Evolutionary conservation across 2,113 vertebrate species (phyloP).

Genomic region (Leucopternis melanops): DNA sequence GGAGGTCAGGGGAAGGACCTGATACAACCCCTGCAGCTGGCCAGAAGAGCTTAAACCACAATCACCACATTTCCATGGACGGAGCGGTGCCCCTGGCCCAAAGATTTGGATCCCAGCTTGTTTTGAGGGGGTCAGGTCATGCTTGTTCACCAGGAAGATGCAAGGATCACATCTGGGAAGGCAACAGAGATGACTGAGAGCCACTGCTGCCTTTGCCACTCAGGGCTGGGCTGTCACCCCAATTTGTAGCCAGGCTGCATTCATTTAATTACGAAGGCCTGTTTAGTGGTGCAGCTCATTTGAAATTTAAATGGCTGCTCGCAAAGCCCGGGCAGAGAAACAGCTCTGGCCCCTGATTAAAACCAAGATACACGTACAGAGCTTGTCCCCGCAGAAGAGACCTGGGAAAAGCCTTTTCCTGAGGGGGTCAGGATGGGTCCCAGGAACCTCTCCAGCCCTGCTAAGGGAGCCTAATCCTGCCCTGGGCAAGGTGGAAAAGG

Average conservation of each 20-base stretch:
- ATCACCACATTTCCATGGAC: rapidly evolving
- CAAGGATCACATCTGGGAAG: neutral
- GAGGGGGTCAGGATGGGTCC: neutral
- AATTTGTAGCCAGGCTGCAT: neutral
- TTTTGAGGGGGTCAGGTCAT: neutral
- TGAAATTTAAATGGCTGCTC: neutral
- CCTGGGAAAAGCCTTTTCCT: neutral
- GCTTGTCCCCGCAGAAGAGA: neutral
- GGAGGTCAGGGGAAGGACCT: neutral
- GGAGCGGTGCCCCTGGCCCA: neutral
- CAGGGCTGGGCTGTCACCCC: neutral
- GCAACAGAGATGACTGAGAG: neutral
- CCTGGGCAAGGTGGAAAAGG: neutral
- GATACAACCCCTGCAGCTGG: rapidly evolving
- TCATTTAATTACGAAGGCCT: neutral
- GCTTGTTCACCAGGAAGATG: rapidly evolving
- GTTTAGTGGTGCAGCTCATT: neutral
- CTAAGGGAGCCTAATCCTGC: neutral
- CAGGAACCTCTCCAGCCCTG: neutral
- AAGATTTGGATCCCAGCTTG: neutral
- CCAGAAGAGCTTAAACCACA: neutral
- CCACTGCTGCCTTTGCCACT: neutral
- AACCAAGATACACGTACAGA: neutral
- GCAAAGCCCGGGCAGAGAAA: neutral
- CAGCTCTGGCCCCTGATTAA: neutral